These are phyloP conservation scores for Mythimna lalbum DNA, from an alignment of 2,888 invertebrate species.

Conservation along the genomic window DNA sequence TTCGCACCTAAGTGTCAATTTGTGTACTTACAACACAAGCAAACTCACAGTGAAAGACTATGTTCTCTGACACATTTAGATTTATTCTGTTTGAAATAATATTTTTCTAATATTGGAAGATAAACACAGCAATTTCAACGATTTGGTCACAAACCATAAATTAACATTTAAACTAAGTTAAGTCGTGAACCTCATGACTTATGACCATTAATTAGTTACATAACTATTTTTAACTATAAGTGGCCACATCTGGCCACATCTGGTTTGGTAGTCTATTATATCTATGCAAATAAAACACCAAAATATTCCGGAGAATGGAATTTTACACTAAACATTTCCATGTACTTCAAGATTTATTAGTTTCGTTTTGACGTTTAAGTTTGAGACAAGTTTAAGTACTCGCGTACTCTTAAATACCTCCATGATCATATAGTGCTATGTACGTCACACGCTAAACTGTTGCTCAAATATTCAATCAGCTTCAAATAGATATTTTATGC, in stretches of 20 bases:
- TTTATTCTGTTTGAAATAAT: background rate
- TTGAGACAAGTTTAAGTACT: background rate
- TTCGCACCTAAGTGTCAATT: slow-evolving; percentile 35
- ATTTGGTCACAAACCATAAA: background rate
- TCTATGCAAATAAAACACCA: slow-evolving; percentile 46
- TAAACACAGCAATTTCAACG: background rate
- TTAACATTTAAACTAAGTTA: background rate
- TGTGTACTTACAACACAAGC: background rate
- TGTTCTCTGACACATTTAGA: slow-evolving; percentile 3
- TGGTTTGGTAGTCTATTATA: slow-evolving; percentile 30
- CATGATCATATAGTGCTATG: background rate
- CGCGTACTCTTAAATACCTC: slow-evolving; percentile 2
- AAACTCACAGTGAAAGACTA: slow-evolving; percentile 21
- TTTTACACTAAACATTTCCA: slow-evolving; percentile 53
- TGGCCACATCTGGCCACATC: slow-evolving; percentile 32
- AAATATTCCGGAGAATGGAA: slow-evolving; percentile 45
- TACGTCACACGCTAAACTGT: background rate
- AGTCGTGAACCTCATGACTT: slow-evolving; percentile 16
- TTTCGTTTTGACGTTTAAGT: slow-evolving; percentile 14
- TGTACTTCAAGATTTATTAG: slow-evolving; percentile 37
- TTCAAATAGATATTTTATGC: slow-evolving; percentile 4
- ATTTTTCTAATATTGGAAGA: background rate
- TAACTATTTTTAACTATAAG: slow-evolving; percentile 21
- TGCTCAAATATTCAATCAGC: slow-evolving; percentile 3
- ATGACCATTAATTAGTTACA: slow-evolving; percentile 2